Evolutionary conservation across 1,140 invertebrate genomes (phyloP).

Genomic region (Nylanderia fulva): DNA sequence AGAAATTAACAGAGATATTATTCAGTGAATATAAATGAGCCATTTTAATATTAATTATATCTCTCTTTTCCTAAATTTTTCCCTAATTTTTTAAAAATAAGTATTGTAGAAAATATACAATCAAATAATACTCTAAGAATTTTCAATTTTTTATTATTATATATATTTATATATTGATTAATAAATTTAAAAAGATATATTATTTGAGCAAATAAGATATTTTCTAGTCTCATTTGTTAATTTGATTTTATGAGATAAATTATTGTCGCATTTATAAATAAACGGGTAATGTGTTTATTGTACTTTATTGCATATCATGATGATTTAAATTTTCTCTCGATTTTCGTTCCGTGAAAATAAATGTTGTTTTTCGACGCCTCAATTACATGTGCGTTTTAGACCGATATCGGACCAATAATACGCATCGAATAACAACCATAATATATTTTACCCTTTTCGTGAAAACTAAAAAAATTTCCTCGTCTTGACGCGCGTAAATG

Average conservation of each 20-base stretch:
- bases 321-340: background rate
- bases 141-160: no score
- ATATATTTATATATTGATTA: no score
- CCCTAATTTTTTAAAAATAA: no score
- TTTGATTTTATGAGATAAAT: background rate
- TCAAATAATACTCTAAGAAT: no score
- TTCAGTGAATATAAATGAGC: background rate
- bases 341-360: background rate
- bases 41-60: no score
- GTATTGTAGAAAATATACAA: no score
- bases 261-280: background rate
- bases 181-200: no score
- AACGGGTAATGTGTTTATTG: no score
- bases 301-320: background rate
- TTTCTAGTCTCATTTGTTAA: background rate
- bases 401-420: background rate
- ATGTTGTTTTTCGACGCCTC: background rate
- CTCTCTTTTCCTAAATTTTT: no score
- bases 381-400: background rate
- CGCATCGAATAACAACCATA: slow-evolving; percentile 21
- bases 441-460: background rate
- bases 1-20: slow-evolving; percentile 23
- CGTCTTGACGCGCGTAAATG: background rate
- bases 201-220: no score
- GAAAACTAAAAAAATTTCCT: background rate